These are phyloP conservation scores for Melanotaenia nigrans DNA, from an alignment of 2,797 vertebrate species.

Conservation along the genomic window DNA sequence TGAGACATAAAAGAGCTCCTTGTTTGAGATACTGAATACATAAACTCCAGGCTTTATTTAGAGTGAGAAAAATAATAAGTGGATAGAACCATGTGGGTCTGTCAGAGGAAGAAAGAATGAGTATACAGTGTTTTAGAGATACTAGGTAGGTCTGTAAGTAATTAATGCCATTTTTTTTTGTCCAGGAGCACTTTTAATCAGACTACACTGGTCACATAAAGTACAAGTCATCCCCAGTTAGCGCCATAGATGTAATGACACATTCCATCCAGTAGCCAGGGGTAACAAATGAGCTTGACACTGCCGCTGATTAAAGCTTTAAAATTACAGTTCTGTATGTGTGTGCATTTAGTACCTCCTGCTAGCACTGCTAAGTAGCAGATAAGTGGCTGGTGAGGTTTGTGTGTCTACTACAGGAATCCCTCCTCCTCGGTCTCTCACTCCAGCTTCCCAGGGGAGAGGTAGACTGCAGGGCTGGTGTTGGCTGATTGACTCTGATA, in stretches of 20 bases:
- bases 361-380: constrained; percentile 74
- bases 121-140: background rate
- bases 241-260: constrained; percentile 3
- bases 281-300: constrained; percentile 38
- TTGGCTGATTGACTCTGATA: constrained; percentile 80
- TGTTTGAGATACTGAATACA: constrained; percentile 57
- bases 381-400: constrained; percentile 80
- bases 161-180: background rate
- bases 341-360: constrained; percentile 40
- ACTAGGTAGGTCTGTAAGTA: background rate
- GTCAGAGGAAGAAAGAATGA: constrained; percentile 4
- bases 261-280: constrained; percentile 30
- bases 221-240: constrained; percentile 26
- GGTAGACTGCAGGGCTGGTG: constrained; percentile 71
- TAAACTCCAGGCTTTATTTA: constrained; percentile 59
- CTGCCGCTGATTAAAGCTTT: constrained; percentile 52
- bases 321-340: constrained; percentile 31
- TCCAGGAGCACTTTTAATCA: background rate
- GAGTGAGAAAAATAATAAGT: constrained; percentile 25
- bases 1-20: constrained; percentile 61
- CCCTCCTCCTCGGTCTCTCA: constrained; percentile 65
- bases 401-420: constrained; percentile 71
- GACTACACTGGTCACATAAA: constrained; percentile 1
- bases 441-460: constrained; percentile 66
- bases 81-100: constrained; percentile 13